Evolutionary conservation across 1,140 invertebrate species (phyloP), one percentile per base, ranked within the genome.

Genomic region (Rhopalosiphum maidis): DNA sequence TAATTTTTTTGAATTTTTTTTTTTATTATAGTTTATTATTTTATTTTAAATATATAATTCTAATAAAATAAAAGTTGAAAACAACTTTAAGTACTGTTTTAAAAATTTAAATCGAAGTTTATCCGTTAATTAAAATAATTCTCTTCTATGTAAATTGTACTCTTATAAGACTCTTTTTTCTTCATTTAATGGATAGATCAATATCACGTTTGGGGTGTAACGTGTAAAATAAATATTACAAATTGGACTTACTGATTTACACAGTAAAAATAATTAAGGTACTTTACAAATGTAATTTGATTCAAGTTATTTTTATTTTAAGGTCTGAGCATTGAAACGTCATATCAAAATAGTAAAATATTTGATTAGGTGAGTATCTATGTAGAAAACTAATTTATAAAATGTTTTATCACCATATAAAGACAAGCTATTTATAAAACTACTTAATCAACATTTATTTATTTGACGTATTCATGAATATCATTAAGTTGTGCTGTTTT

Each of bases 41-140:
- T 21, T 77, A 77, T 77, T n/a, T 30, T 30, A 11, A n/a, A 68
- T 68, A 68, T 68, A 60, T 7, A 30, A 60, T 25, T 25, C 55
- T 68, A 15, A 68, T 68, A 68, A 15, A 68, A n/a, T n/a, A 0
- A n/a, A 68, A 68, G 30, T 68, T 68, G 15, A 77, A 68, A 77
- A 18, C 60, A 77, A 77, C n/a, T 77, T 77, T n/a, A n/a, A n/a
- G 60, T n/a, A n/a, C 60, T n/a, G n/a, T 77, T 77, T n/a, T 77
- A 0, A 1, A 1, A 18, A n/a, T 77, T n/a, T 68, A 68, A n/a
- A 18, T 30, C 5, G 30, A n/a, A 77, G 60, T 77, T 77, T n/a
- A 77, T n/a, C 60, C 60, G n/a, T 77, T 77, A 77, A 77, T 18
- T n/a, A n/a, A 77, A 77, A 77, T 77, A 77, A n/a, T 15, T 77